A percentile compares a stretch with the other conserved stretches of the same genome.
Conservation (phyloP, 2,888 invertebrate species). For the Parascotia fuliginaria region DNA sequence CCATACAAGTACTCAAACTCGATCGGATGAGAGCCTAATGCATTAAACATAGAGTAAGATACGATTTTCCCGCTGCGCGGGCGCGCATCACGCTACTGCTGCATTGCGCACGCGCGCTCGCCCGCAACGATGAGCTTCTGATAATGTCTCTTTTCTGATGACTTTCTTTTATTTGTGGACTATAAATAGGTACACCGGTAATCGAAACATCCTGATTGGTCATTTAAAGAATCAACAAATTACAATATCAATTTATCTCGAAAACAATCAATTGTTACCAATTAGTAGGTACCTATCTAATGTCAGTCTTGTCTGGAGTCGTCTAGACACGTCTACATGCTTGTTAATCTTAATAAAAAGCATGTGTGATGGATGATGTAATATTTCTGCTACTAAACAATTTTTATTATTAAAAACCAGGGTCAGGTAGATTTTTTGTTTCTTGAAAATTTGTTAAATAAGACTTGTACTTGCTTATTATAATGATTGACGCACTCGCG, state of each 20-base stretch:
- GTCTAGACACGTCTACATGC: not conserved
- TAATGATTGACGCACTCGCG: no score
- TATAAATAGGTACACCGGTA: conserved; percentile 25
- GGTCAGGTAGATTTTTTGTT: no score
- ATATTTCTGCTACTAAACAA: no score
- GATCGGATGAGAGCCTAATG: conserved; percentile 50
- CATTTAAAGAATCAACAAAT: not conserved
- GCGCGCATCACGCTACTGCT: conserved; percentile 57
- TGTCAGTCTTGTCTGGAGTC: no score
- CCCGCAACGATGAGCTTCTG: conserved; percentile 63
- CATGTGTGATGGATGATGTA: no score
- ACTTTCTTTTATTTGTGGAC: conserved; percentile 66
- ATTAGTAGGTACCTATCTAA: not conserved
- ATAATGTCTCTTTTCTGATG: conserved; percentile 63
- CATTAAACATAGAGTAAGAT: conserved; percentile 70
- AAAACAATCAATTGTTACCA: not conserved
- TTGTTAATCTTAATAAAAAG: not conserved
- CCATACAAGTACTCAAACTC: conserved; percentile 39
- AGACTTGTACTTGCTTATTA: no score
- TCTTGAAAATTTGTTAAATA: no score
- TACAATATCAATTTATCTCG: not conserved
- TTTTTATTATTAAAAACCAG: no score
- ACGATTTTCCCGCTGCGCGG: conserved; percentile 64
- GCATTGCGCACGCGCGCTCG: conserved; percentile 68
- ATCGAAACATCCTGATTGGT: conserved; percentile 18